Evolutionary conservation across 2,113 vertebrate species (phyloP), one percentile per base, ranked within the genome.

Genomic region (Addax nasomaculatus): DNA sequence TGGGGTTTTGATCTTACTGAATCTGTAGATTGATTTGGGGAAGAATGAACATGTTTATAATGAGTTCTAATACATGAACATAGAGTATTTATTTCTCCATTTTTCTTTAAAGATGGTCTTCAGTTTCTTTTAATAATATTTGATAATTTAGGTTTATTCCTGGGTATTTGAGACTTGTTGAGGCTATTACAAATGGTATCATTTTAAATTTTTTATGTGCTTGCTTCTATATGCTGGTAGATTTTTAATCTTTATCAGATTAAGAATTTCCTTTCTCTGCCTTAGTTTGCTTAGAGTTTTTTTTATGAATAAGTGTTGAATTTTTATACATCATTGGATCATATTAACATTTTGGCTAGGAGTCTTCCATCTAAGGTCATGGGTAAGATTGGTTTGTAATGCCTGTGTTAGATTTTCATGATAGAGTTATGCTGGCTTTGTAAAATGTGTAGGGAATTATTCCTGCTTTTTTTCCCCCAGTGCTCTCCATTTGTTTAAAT

Each of bases 21-120:
- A 53, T 91, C 30, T 79, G 2, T 55, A 23, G 17, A 16, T 88
- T 36, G 12, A 13, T 79, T 85, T 91, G 36, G 29, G 67, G 36
- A 39, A 85, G 67, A 91, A 53, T 91, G 36, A n/a, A 90, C 55
- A 51, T 89, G 29, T 78, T 95, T 78, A 27, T 45, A 89, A 62
- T 33, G 45, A 67, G 4, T 87, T 87, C 30, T 27, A 80, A 36
- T 80, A 33, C 17, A 5, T 53, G 39, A 91, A 67, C 23, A 25
- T 39, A 45, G 30, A 76, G 7, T 95, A 30, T 79, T 62, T 53
- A 30, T 79, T 62, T 53, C 21, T 90, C 53, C 15, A 43, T 29
- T 79, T 64, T 64, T 79, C 51, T 95, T 91, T 90, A 85, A 90
- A 92, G 86, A 43, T 92, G 9, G 16, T 91, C 27, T 95, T 90